Evolutionary conservation across 2,888 invertebrate species (phyloP), one percentile per base, ranked within the genome.

Genomic region (Fragum sueziense): DNA sequence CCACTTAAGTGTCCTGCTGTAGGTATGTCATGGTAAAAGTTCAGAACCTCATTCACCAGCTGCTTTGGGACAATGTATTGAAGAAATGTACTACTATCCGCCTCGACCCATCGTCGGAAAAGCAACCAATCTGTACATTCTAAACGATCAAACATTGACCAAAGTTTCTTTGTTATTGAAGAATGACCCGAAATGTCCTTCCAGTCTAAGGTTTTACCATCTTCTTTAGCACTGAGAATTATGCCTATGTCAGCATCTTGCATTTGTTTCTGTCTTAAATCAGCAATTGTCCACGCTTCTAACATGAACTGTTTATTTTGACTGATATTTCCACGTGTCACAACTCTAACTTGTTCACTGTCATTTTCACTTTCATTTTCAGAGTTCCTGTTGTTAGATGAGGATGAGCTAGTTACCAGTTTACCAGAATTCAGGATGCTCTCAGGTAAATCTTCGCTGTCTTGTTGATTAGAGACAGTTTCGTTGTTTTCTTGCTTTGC

Each of bases 1-100:
- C n/a, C n/a, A 37, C 74, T 67, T 14, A 67, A 34, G 51, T 74
- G 68, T 31, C 67, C 74, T 22, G 57, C 67, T n/a, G 68, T 37
- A 33, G 67, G 67, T 31, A 57, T 52, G 52, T 68, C 74, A 31
- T 74, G 74, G 31, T 33, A 65, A 31, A 52, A 73, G 27, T 61
- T 33, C 6, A 72, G 47, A 9, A 72, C 72, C 51, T 72, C 72
- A 14, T 47, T 14, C n/a, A 20, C 20, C 14, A 47, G 47, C 2
- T 47, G 14, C 47, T 47, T 47, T 14, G 47, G 47, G n/a, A 47
- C 47, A 47, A 47, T n/a, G n/a, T 9, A 14, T n/a, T 47, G 47
- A 14, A 47, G 3, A 9, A 47, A 20, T 20, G 37, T 27, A 22
- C 29, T 34, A 54, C 54, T 33, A 25, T 52, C 54, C 20, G 20